These are phyloP conservation scores for Silurus meridionalis DNA, from an alignment of 2,113 vertebrate genomes.

Conservation along the genomic window DNA sequence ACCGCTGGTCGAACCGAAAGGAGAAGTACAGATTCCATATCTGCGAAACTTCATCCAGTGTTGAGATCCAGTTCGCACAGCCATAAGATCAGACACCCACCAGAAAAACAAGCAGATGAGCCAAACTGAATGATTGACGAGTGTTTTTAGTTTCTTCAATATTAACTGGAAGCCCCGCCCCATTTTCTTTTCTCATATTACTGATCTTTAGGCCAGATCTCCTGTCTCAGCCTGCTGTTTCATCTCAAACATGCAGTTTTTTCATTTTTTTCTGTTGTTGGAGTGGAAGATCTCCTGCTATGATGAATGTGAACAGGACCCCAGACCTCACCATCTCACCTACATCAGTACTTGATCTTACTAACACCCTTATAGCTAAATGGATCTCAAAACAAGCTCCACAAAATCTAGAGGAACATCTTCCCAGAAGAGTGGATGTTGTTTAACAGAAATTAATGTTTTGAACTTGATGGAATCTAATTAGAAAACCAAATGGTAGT, in stretches of 20 bases:
- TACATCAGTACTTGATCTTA: too few species aligned
- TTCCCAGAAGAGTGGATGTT: too few species aligned
- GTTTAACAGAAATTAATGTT: too few species aligned
- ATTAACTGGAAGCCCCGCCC: conserved; percentile 5
- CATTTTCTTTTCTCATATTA: background rate
- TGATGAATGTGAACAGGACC: too few species aligned
- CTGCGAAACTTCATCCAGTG: background rate
- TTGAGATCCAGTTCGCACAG: background rate
- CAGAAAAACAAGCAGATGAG: background rate
- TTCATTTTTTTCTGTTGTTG: background rate
- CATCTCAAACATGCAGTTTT: background rate
- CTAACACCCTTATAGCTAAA: too few species aligned
- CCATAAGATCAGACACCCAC: background rate
- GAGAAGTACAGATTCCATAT: background rate
- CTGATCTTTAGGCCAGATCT: background rate
- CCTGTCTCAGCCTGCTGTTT: background rate
- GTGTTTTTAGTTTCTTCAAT: background rate
- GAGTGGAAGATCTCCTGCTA: too few species aligned
- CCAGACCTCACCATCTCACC: too few species aligned
- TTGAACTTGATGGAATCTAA: too few species aligned
- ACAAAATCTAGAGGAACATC: too few species aligned
- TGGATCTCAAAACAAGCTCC: too few species aligned
- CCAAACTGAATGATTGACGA: background rate
- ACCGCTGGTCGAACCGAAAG: background rate
- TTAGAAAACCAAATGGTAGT: too few species aligned